phyloP scores from a whole-genome alignment of 2,888 invertebrate genomes.

The Caenorhabditis sulstoni region DNA sequence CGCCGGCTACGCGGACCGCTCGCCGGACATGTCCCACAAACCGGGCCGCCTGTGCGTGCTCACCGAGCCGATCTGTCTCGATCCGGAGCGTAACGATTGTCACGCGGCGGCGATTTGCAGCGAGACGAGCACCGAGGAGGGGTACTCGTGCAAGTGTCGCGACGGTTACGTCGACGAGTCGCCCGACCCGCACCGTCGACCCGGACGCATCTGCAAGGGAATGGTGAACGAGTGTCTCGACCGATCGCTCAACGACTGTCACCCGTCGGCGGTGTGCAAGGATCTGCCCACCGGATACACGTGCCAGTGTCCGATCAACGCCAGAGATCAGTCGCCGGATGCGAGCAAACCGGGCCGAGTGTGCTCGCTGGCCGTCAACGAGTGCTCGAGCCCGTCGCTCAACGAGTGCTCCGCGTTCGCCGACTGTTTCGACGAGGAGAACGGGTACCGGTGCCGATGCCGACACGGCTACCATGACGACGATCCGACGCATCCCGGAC shows the following conservation, averaged over 20 bases:
- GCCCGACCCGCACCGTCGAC: conserved; percentile 69
- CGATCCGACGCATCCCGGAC: conserved; percentile 77
- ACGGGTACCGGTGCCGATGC: conserved; percentile 77
- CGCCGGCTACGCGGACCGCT: conserved; percentile 76
- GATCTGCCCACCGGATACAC: conserved; percentile 84
- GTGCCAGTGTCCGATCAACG: conserved; percentile 77
- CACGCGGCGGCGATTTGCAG: conserved; percentile 79
- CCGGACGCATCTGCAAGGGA: conserved; percentile 78
- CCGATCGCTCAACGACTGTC: conserved; percentile 79
- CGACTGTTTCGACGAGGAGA: conserved; percentile 77
- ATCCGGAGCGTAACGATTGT: conserved; percentile 79
- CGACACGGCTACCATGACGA: conserved; percentile 79
- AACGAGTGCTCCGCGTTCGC: conserved; percentile 80
- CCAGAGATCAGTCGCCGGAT: conserved; percentile 78
- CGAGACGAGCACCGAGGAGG: conserved; percentile 65
- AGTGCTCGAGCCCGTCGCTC: conserved; percentile 77
- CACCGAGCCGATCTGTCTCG: conserved; percentile 78
- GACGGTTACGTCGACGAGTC: conserved; percentile 87
- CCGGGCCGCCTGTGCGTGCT: conserved; percentile 75
- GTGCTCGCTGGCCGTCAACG: conserved; percentile 71
- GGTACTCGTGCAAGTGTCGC: conserved; percentile 90
- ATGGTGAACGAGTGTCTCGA: conserved; percentile 80
- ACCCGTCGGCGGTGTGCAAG: conserved; percentile 78
- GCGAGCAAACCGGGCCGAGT: conserved; percentile 75
- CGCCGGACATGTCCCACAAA: conserved; percentile 70